Evolutionary conservation across 2,888 invertebrate genomes (phyloP).

Genomic region (Lysandra bellargus): DNA sequence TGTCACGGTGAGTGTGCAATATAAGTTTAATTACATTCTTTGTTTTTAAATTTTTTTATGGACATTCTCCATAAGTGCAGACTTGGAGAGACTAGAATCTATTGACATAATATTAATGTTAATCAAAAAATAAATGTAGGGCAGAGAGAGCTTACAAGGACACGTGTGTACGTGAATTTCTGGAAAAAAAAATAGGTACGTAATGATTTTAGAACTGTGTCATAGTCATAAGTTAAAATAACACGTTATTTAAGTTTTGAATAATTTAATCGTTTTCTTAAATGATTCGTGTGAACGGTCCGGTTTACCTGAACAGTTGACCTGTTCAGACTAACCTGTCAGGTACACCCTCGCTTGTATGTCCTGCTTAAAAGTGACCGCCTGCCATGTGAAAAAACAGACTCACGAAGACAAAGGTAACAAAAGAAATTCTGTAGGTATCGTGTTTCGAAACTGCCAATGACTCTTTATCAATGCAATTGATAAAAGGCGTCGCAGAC

Average conservation of each 20-base stretch:
- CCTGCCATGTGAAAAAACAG: background rate
- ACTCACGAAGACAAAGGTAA: background rate
- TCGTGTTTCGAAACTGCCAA: background rate
- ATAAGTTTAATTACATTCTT: background rate
- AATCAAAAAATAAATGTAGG: background rate
- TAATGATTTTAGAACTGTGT: too few relatives aligned
- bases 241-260: too few relatives aligned
- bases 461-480: background rate
- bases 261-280: too few relatives aligned
- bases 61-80: background rate
- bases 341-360: too few relatives aligned
- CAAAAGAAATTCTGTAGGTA: background rate
- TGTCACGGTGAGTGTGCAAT: background rate
- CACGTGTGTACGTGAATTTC: background rate
- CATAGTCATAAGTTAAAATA: too few relatives aligned
- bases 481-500: background rate
- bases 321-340: too few relatives aligned
- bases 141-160: background rate
- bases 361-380: too few relatives aligned
- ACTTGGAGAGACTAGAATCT: background rate
- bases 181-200: background rate
- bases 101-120: background rate
- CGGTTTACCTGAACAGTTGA: too few relatives aligned
- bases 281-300: too few relatives aligned
- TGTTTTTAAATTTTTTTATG: background rate